phyloP scores from a whole-genome alignment of 1,140 invertebrate species.

The Saccostrea cuccullata region DNA sequence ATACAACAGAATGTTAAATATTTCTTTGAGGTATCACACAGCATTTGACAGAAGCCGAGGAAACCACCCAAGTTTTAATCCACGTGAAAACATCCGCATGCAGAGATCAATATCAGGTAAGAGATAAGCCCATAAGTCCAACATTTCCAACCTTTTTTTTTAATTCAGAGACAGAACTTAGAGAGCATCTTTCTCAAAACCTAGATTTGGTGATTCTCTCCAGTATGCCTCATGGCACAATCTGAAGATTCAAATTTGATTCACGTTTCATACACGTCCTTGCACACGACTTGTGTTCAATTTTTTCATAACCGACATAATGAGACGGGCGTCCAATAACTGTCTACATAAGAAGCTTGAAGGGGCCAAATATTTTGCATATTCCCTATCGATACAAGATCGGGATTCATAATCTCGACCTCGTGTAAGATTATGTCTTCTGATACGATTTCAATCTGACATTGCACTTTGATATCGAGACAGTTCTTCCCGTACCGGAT shows the following conservation, averaged over 20 bases:
- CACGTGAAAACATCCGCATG: not conserved
- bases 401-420: not conserved
- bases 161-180: not conserved
- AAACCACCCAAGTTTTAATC: not conserved
- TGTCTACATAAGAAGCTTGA: not conserved
- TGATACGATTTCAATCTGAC: not conserved
- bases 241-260: not conserved
- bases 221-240: not conserved
- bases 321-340: not conserved
- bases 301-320: not conserved
- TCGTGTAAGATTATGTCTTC: not conserved
- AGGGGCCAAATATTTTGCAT: not conserved
- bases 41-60: not conserved
- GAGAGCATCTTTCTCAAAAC: too few species aligned
- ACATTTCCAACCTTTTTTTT: not conserved
- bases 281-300: not conserved
- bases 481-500: not conserved
- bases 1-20: constrained; percentile 11
- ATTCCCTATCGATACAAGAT: constrained; percentile 10
- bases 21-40: not conserved
- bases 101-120: not conserved
- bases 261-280: not conserved
- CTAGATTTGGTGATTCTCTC: not conserved
- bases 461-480: not conserved
- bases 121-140: not conserved